Conservation (phyloP, 92 coral and sea anemone species). For the Nematostella vectensis region DNA sequence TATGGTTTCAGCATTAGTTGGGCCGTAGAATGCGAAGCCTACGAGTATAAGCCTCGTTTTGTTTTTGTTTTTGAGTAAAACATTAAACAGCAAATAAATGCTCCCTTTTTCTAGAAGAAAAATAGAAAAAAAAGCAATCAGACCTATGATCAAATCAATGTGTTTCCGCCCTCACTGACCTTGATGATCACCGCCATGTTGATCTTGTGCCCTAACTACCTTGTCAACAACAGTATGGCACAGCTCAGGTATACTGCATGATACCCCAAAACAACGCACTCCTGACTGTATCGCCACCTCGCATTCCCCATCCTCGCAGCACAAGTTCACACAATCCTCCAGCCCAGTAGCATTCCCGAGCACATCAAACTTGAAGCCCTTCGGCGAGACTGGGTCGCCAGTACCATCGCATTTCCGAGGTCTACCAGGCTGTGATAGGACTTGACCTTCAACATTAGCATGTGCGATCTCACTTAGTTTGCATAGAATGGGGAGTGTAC, state of each 20-base stretch:
- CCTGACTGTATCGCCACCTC: constrained; percentile 54
- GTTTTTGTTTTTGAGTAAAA: too few relatives aligned
- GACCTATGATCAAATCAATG: too few relatives aligned
- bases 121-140: too few relatives aligned
- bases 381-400: constrained; percentile 6
- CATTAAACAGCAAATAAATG: too few relatives aligned
- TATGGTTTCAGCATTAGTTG: too few relatives aligned
- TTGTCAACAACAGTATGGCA: constrained; percentile 50
- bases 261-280: constrained; percentile 50
- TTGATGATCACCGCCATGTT: constrained; percentile 10
- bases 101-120: too few relatives aligned
- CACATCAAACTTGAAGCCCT: constrained; percentile 34
- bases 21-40: too few relatives aligned
- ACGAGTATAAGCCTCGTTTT: too few relatives aligned
- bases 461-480: too few relatives aligned
- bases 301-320: constrained; percentile 46
- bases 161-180: too few relatives aligned
- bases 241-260: constrained; percentile 36
- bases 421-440: neutral
- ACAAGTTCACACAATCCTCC: constrained; percentile 41
- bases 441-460: neutral
- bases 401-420: constrained; percentile 15
- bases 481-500: too few relatives aligned
- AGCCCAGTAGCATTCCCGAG: constrained; percentile 39
- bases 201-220: constrained; percentile 37